phyloP scores from a whole-genome alignment of 92 coral and sea anemone genomes.

The Palythoa grandiflora region DNA sequence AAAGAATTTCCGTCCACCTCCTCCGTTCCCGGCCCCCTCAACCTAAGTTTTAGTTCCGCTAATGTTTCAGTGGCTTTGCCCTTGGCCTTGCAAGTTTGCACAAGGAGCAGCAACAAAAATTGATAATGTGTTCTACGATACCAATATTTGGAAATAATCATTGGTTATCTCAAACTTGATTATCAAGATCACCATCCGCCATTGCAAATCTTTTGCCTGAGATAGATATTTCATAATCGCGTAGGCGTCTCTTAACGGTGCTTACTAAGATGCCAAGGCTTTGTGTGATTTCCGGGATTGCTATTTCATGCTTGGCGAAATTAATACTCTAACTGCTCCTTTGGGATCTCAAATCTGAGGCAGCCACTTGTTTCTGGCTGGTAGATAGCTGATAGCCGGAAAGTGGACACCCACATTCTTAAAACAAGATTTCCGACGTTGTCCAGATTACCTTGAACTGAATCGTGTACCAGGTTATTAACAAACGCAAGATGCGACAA shows the following conservation, averaged over 20 bases:
- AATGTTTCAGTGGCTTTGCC: too few species aligned
- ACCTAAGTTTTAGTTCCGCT: too few species aligned
- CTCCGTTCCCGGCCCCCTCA: too few species aligned
- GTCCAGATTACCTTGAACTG: constrained; percentile 40
- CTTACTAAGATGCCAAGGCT: constrained; percentile 68
- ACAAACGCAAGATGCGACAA: constrained; percentile 15
- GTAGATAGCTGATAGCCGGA: constrained; percentile 23
- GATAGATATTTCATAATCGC: constrained; percentile 62
- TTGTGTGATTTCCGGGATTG: constrained; percentile 55
- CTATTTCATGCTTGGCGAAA: constrained; percentile 60
- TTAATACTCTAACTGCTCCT: constrained; percentile 62
- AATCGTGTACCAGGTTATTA: constrained; percentile 20
- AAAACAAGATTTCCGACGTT: constrained; percentile 33
- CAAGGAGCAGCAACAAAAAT: not conserved
- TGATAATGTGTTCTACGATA: constrained; percentile 44
- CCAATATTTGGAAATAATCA: constrained; percentile 59
- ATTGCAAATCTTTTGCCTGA: constrained; percentile 8
- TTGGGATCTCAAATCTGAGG: constrained; percentile 61
- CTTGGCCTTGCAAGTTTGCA: constrained; percentile 17
- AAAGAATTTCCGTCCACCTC: too few species aligned
- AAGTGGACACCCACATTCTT: constrained; percentile 38
- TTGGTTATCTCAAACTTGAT: constrained; percentile 33
- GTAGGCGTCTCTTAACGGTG: constrained; percentile 64
- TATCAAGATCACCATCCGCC: constrained; percentile 44
- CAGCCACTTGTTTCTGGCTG: constrained; percentile 58